Evolutionary conservation across 2,888 invertebrate species (phyloP).

Genomic region (Scaptodrosophila latifasciaeformis): DNA sequence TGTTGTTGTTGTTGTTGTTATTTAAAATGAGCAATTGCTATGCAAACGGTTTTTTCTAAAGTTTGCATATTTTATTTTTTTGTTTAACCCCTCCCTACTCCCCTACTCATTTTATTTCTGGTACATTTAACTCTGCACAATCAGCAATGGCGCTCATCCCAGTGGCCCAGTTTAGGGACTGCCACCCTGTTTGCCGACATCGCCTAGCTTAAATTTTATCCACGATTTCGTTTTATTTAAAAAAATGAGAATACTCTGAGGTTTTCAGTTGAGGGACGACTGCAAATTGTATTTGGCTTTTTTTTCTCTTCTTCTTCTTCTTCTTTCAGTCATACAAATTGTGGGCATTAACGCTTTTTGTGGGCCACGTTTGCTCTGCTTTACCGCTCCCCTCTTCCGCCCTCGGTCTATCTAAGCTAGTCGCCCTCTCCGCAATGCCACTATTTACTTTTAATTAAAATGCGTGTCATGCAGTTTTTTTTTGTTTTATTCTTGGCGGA

Average conservation of each 20-base stretch:
- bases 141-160: constrained; percentile 11
- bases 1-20: constrained; percentile 20
- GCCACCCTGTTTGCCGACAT: background rate
- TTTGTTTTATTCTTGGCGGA: constrained; percentile 9
- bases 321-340: constrained; percentile 42
- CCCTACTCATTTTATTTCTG: constrained; percentile 30
- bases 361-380: constrained; percentile 31
- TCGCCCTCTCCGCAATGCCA: constrained; percentile 12
- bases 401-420: background rate
- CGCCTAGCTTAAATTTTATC: background rate
- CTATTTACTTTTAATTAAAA: constrained; percentile 66
- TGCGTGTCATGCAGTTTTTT: constrained; percentile 58
- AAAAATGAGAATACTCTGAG: background rate
- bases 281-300: background rate
- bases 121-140: constrained; percentile 46
- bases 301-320: constrained; percentile 10
- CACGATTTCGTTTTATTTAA: background rate
- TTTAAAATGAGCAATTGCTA: constrained; percentile 59
- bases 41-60: constrained; percentile 53
- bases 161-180: too few species aligned
- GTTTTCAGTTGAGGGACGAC: background rate
- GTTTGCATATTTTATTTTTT: background rate
- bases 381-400: background rate
- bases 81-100: background rate
- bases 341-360: constrained; percentile 54